Conservation (phyloP, 2,113 vertebrate genomes). For the Monopterus albus region DNA sequence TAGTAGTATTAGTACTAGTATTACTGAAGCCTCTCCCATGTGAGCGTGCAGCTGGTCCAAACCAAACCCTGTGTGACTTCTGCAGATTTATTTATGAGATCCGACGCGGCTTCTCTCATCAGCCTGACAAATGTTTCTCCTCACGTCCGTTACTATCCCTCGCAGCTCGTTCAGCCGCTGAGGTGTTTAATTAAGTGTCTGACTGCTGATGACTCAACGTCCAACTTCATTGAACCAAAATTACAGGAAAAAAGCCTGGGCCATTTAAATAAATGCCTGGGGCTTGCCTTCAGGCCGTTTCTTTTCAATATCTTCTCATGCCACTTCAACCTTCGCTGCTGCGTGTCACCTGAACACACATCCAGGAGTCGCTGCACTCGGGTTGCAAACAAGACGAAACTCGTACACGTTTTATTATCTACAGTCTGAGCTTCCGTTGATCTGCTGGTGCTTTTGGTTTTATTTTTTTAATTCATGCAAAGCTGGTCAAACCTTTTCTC, state of each 20-base stretch:
- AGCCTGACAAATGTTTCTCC: constrained; percentile 78
- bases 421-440: no score
- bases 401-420: no score
- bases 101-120: constrained; percentile 72
- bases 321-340: constrained; percentile 77
- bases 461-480: no score
- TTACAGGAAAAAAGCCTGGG: constrained; percentile 72
- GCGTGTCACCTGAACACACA: constrained; percentile 31
- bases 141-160: constrained; percentile 75
- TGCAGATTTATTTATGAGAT: constrained; percentile 29
- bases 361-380: background rate
- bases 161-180: constrained; percentile 73
- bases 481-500: no score
- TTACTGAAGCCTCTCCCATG: background rate
- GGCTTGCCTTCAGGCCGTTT: constrained; percentile 74
- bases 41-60: background rate
- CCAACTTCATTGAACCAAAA: constrained; percentile 80
- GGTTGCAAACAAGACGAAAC: background rate
- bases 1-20: background rate
- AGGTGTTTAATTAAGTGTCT: constrained; percentile 82
- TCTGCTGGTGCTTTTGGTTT: no score
- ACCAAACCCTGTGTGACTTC: no score
- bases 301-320: constrained; percentile 79
- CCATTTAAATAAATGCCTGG: constrained; percentile 80
- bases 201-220: constrained; percentile 76